Conservation (phyloP, 2,113 vertebrate species). For the Origma solitaria region DNA sequence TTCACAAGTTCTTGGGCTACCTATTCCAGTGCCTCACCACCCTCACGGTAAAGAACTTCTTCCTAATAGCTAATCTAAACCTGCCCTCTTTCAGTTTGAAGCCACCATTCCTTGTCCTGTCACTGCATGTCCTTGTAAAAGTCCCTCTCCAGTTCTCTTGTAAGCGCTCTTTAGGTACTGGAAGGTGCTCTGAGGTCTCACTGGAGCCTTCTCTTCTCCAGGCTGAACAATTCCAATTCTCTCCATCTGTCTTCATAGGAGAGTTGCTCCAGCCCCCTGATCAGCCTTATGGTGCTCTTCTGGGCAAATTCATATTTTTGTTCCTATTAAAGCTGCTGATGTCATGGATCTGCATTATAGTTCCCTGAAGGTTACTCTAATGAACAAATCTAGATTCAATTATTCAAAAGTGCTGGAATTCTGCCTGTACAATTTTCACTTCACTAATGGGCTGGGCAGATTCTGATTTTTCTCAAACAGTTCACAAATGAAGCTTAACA, state of each 20-base stretch:
- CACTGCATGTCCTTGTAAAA: neutral
- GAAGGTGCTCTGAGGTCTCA: neutral
- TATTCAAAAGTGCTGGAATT: slow-evolving; percentile 45
- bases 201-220: neutral
- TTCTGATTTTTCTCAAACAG: slow-evolving; percentile 36
- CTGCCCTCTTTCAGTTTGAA: neutral
- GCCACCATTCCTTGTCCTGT: neutral
- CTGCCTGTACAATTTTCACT: slow-evolving; percentile 36
- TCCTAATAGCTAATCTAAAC: neutral
- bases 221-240: neutral
- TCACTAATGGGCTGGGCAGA: slow-evolving; percentile 33
- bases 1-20: neutral
- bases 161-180: neutral
- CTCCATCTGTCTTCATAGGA: neutral
- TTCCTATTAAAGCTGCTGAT: slow-evolving; percentile 31
- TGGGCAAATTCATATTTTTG: slow-evolving; percentile 1
- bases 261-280: neutral
- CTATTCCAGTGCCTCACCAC: neutral
- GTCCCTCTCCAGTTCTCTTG: neutral
- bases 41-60: neutral
- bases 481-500: slow-evolving; percentile 36
- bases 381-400: slow-evolving; percentile 44
- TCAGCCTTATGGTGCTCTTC: neutral
- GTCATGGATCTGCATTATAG: neutral
- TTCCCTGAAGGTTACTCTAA: slow-evolving; percentile 44